Percentiles rank a stretch among this genome's conserved stretches.
phyloP scores from a whole-genome alignment of 2,113 vertebrate genomes.

The Taxidea taxus region DNA sequence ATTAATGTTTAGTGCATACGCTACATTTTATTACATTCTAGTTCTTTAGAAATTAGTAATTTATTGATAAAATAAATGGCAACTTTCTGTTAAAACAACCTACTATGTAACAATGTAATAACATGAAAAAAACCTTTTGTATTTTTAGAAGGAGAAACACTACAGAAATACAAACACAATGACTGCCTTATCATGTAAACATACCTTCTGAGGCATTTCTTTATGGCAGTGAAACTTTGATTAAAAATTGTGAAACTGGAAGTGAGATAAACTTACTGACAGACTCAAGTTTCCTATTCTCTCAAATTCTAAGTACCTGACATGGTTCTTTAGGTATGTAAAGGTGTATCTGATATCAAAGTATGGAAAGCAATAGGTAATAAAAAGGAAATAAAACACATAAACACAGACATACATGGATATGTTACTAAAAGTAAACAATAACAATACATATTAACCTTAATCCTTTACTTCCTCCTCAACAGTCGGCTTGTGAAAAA shows the following conservation, averaged over 20 bases:
- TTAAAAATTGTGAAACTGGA: neutral
- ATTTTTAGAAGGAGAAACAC: slow-evolving; percentile 34
- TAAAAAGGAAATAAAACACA: neutral
- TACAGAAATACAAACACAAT: slow-evolving; percentile 5
- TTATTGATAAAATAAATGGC: neutral
- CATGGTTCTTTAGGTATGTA: neutral
- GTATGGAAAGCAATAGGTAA: neutral
- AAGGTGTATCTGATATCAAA: neutral
- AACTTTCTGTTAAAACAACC: slow-evolving; percentile 1
- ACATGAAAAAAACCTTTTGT: neutral
- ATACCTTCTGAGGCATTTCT: neutral
- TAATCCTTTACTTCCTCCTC: slow-evolving; percentile 4
- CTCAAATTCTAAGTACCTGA: neutral
- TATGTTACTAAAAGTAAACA: neutral
- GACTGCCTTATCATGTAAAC: neutral
- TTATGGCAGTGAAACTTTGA: neutral
- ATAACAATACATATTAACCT: neutral
- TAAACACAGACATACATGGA: neutral
- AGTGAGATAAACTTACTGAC: neutral
- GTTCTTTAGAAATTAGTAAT: neutral
- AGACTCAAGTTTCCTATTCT: neutral
- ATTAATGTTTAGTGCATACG: neutral
- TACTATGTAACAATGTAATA: neutral
- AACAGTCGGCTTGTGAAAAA: neutral
- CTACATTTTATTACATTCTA: neutral